phyloP scores from a whole-genome alignment of 2,888 invertebrate species.

The Furcula furcula region DNA sequence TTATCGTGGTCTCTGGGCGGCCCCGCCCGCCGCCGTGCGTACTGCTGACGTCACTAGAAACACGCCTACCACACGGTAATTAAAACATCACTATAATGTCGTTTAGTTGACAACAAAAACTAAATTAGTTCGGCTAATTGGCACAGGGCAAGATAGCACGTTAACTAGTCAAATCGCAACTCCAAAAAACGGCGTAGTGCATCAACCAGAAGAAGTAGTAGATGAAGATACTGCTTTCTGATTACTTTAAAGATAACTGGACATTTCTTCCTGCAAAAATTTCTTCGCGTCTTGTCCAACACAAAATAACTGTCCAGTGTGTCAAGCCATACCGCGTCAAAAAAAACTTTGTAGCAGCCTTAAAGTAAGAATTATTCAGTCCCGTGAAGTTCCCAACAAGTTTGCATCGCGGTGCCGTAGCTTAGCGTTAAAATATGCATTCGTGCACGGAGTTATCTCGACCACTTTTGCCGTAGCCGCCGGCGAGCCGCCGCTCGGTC shows the following conservation, averaged over 20 bases:
- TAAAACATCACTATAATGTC: slow-evolving; percentile 31
- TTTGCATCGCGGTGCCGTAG: slow-evolving; percentile 63
- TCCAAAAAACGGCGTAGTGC: too few species aligned
- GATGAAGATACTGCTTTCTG: too few species aligned
- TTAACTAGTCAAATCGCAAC: too few species aligned
- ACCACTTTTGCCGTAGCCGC: slow-evolving; percentile 60
- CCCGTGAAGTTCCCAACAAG: slow-evolving; percentile 65
- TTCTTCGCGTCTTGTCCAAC: too few species aligned
- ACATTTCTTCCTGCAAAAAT: too few species aligned
- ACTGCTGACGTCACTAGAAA: slow-evolving; percentile 48
- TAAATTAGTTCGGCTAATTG: slow-evolving; percentile 1
- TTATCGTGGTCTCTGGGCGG: slow-evolving; percentile 61
- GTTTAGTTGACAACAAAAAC: slow-evolving; percentile 13
- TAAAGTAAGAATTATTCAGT: slow-evolving; percentile 69
- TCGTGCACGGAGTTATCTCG: slow-evolving; percentile 67
- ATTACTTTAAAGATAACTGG: too few species aligned
- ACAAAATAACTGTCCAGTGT: too few species aligned
- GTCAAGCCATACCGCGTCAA: slow-evolving; percentile 18
- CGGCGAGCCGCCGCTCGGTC: slow-evolving; percentile 49
- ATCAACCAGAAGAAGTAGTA: too few species aligned
- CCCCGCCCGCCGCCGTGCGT: slow-evolving; percentile 31
- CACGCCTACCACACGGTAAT: slow-evolving; percentile 51
- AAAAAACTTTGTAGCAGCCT: slow-evolving; percentile 43
- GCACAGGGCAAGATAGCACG: too few species aligned
- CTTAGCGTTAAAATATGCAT: slow-evolving; percentile 76